Evolutionary conservation across 2,113 vertebrate genomes (phyloP).

Genomic region (Rhynchomys soricoides): DNA sequence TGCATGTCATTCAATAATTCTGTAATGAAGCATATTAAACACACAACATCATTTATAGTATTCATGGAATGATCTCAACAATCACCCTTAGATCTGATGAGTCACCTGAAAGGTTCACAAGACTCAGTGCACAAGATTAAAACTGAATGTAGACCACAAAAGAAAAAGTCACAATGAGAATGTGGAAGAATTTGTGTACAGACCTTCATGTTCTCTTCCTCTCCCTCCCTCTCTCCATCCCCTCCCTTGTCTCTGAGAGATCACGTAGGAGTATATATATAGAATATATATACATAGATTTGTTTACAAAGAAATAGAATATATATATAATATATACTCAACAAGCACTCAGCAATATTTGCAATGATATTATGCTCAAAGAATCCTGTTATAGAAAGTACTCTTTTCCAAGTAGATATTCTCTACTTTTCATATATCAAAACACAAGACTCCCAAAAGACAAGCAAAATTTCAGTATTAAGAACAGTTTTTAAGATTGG

Average conservation of each 20-base stretch:
- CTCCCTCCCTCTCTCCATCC: not conserved
- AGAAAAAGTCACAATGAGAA: not conserved
- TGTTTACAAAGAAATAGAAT: too few species aligned
- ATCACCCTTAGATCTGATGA: not conserved
- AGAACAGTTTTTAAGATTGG: not conserved
- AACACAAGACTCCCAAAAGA: conserved; percentile 37
- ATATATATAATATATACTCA: not conserved
- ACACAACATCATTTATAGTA: not conserved
- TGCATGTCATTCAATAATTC: conserved; percentile 12
- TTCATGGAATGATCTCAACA: not conserved
- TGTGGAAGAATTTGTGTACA: not conserved
- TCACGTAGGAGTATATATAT: not conserved
- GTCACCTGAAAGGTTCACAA: not conserved
- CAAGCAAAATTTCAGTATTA: conserved; percentile 39
- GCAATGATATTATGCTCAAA: not conserved
- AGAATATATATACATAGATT: too few species aligned
- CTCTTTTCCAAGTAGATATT: not conserved
- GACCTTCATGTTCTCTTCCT: not conserved
- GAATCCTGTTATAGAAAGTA: not conserved
- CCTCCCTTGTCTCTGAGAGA: too few species aligned
- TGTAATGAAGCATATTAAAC: not conserved
- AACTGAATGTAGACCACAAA: not conserved
- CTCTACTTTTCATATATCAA: not conserved
- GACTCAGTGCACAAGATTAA: not conserved
- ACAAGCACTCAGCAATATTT: conserved; percentile 17